These are phyloP conservation scores for Nesidiocoris tenuis DNA, from an alignment of 2,888 invertebrate species.

Conservation along the genomic window DNA sequence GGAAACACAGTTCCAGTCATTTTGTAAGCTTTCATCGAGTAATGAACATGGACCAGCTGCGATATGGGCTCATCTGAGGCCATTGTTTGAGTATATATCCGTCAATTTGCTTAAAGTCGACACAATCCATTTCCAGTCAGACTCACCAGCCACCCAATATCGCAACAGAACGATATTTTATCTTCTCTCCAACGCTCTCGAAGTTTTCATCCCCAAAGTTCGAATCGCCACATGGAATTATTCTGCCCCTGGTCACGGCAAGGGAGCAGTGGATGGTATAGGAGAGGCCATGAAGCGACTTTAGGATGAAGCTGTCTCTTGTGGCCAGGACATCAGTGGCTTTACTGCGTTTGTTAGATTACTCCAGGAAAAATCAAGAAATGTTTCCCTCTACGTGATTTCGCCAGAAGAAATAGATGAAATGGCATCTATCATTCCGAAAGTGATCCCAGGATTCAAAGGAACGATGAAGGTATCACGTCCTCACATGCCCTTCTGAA, in stretches of 20 bases:
- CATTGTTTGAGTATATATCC: conserved; percentile 16
- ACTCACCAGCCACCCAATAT: conserved; percentile 27
- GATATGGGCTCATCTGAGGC: conserved; percentile 27
- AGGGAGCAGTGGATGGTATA: conserved; percentile 26
- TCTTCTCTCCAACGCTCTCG: conserved; percentile 12
- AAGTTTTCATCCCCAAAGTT: not conserved
- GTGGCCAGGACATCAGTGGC: conserved; percentile 17
- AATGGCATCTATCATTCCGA: too few relatives aligned
- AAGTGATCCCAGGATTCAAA: conserved; percentile 7
- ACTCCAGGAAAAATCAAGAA: conserved; percentile 3
- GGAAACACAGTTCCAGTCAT: conserved; percentile 25
- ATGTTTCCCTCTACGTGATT: conserved; percentile 14
- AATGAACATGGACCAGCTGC: conserved; percentile 27
- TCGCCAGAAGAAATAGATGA: conserved; percentile 17
- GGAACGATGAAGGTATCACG: conserved; percentile 35
- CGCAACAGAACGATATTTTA: conserved; percentile 29
- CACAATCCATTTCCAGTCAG: conserved; percentile 1
- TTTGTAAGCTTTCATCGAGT: conserved; percentile 30
- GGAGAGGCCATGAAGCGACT: conserved; percentile 14
- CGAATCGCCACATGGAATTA: not conserved
- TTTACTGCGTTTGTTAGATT: conserved; percentile 1
- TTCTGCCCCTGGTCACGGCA: conserved; percentile 25
- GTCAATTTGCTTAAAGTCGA: conserved; percentile 3
- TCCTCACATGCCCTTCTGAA: too few relatives aligned
- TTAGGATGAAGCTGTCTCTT: not conserved